A percentile compares a stretch with the other conserved stretches of the same genome.
These are phyloP conservation scores for Ia io DNA, from an alignment of 2,113 vertebrate species.

Conservation along the genomic window DNA sequence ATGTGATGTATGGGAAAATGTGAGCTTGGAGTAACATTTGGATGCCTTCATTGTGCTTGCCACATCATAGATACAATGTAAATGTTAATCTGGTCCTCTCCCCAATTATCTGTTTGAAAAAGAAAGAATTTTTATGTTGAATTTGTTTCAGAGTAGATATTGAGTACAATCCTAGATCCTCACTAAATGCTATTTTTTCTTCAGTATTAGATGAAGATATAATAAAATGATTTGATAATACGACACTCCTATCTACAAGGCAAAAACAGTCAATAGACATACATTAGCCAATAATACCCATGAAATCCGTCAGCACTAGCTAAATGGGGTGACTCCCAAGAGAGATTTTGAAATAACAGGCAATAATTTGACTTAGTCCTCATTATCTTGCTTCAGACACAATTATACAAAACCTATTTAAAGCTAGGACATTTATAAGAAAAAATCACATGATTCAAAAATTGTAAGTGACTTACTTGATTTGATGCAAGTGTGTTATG, in stretches of 20 bases:
- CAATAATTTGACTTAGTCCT: background rate
- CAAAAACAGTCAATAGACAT: background rate
- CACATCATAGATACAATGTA: background rate
- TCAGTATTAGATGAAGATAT: background rate
- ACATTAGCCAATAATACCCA: background rate
- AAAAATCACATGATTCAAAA: slow-evolving; percentile 24
- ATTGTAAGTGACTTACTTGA: background rate
- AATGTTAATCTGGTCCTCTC: background rate
- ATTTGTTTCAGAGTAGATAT: slow-evolving; percentile 16
- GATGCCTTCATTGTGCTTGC: background rate
- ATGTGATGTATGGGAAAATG: background rate
- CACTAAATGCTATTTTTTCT: background rate
- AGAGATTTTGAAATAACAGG: background rate
- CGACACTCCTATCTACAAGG: background rate
- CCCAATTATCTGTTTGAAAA: slow-evolving; percentile 9
- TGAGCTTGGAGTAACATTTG: background rate
- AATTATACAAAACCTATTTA: slow-evolving; percentile 17
- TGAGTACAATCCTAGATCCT: background rate
- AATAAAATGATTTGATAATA: background rate
- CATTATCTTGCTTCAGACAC: background rate
- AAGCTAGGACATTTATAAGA: slow-evolving; percentile 13
- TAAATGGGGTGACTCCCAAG: background rate
- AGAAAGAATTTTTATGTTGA: slow-evolving; percentile 1
- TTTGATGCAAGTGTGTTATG: background rate
- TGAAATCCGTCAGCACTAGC: background rate